Evolutionary conservation across 2,888 invertebrate species (phyloP), one percentile per base, ranked within the genome.

Genomic region (Eurytoma californica): DNA sequence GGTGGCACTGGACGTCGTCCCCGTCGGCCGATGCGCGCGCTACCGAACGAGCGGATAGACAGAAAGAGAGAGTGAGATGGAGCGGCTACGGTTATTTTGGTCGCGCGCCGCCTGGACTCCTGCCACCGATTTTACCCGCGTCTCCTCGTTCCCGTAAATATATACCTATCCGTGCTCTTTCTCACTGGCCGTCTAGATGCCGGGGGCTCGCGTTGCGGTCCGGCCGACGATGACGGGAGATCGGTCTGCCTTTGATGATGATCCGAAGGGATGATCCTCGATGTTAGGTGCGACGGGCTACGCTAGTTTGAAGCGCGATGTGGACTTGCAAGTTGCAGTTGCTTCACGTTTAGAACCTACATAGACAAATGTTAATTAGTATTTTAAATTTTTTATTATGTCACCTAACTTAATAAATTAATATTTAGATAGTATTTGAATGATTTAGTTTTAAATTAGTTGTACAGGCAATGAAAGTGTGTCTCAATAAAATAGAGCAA

Each of bases 61-160:
- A 13, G 61, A 55, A 47, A 61, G 18, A 72, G 69, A 55, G 13
- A 57, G 51, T 66, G 72, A 60, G 63, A 53, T 67, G 69, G 77
- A 60, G 61, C 63, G 67, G 68, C 75, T 65, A 65, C 57, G 30
- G 80, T 66, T 81, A 77, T 77, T 77, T 77, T 61, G 18, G 77
- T 70, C 70, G 30, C 57, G 47, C 57, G 58, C 47, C 72, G 84
- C 84, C 88, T 90, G 90, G 90, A 90, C 86, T 85, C 85, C 81
- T 89, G 89, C 89, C 89, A 87, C 86, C 85, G 84, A 85, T 86
- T 86, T 83, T 85, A 60, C 69, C 84, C 83, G 58, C 78, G 86
- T 88, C 87, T 89, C 88, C 89, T 85, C 87, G 87, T 87, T 87
- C 88, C 86, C 88, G 88, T 89, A 89, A 89, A 89, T 89, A 88